Conservation (phyloP, 2,797 vertebrate species). For the Anabacerthia variegaticeps region DNA sequence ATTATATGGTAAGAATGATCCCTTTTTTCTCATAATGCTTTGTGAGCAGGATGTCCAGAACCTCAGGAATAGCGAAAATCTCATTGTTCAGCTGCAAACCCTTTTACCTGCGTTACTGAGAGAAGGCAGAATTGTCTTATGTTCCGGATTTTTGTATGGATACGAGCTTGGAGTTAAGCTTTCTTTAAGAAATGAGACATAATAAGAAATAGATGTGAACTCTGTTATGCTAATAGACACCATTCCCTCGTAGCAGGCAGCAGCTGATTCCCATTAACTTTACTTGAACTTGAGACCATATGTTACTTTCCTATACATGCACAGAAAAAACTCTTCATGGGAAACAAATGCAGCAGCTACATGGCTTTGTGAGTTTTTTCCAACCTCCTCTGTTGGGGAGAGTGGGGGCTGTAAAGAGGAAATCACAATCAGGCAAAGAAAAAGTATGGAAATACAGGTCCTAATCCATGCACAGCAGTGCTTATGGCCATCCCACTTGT, state of each 20-base stretch:
- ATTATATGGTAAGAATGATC: background rate
- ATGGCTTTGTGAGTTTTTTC: background rate
- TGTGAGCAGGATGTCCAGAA: background rate
- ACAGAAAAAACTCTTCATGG: background rate
- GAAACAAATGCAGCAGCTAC: background rate
- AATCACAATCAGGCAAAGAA: background rate
- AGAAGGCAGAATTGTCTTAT: background rate
- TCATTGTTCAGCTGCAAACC: background rate
- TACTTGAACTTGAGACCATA: conserved; percentile 7
- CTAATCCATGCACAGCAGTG: background rate
- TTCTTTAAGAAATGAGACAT: background rate
- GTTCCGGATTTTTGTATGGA: background rate
- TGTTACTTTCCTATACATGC: background rate
- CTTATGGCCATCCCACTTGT: background rate
- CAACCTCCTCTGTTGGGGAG: background rate
- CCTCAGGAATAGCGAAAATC: background rate
- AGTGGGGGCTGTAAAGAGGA: background rate
- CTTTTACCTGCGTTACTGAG: background rate
- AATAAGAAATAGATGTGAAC: background rate
- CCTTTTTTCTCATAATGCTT: background rate
- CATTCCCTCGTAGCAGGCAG: background rate
- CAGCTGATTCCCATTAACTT: conserved; percentile 44
- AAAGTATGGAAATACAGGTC: background rate
- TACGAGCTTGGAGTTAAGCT: background rate
- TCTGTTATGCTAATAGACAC: background rate